A percentile compares a stretch with the other conserved stretches of the same genome.
Conservation (phyloP, 1,140 invertebrate genomes). For the Temnothorax nylanderi region DNA sequence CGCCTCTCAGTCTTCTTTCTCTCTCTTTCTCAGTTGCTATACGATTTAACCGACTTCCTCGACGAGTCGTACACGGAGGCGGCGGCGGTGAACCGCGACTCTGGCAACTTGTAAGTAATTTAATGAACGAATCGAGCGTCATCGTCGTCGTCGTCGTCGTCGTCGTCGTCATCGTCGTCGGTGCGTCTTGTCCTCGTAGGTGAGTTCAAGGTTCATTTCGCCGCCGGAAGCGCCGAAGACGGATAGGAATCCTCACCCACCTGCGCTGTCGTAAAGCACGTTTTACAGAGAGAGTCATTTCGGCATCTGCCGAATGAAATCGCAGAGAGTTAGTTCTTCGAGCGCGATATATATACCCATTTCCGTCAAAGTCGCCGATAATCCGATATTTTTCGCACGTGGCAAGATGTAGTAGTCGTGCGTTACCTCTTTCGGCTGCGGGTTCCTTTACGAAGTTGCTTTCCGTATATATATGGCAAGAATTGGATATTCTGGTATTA, state of each 20-base stretch:
- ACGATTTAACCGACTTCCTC: slow-evolving; percentile 45
- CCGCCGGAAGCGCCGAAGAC: slow-evolving; percentile 9
- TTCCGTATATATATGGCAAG: not conserved
- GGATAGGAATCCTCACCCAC: not conserved
- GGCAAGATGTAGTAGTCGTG: not conserved
- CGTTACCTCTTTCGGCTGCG: not conserved
- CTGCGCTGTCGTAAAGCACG: not conserved
- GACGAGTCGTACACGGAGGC: slow-evolving; percentile 6
- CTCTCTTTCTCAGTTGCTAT: not conserved
- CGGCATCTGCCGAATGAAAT: not conserved
- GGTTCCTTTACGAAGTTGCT: not conserved
- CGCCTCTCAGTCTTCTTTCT: not conserved
- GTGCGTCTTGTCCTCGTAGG: not conserved
- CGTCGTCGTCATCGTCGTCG: slow-evolving; percentile 11
- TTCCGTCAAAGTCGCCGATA: slow-evolving; percentile 25
- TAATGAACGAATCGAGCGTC: slow-evolving; percentile 37
- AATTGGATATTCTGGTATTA: slow-evolving; percentile 22
- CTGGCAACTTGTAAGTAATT: slow-evolving; percentile 46
- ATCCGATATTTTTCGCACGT: not conserved
- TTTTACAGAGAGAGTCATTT: not conserved
- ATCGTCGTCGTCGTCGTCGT: slow-evolving; percentile 23
- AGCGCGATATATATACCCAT: not conserved
- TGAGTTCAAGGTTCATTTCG: slow-evolving; percentile 32
- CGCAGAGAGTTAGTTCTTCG: not conserved
- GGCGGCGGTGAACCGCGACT: slow-evolving; percentile 50